A percentile compares a stretch with the other conserved stretches of the same genome.
Evolutionary conservation across 2,888 invertebrate genomes (phyloP).

Genomic region (Folsomia candida): DNA sequence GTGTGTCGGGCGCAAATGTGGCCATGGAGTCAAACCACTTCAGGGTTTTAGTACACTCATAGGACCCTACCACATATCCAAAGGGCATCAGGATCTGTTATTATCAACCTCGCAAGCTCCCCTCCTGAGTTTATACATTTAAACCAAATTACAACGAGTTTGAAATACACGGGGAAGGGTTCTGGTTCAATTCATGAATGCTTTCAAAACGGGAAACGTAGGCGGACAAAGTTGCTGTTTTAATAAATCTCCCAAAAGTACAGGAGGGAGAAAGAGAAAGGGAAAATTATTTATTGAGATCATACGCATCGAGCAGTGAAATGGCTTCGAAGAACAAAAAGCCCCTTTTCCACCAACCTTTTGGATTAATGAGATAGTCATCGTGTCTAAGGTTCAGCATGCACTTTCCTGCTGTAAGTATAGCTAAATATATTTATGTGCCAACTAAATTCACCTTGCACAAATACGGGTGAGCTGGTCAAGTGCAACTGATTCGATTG

Average conservation of each 20-base stretch:
- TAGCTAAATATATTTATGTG: neutral
- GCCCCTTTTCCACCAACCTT: constrained; percentile 4
- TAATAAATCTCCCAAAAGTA: constrained; percentile 43
- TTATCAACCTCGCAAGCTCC: too few species aligned
- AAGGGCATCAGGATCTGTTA: too few species aligned
- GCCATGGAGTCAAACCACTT: too few species aligned
- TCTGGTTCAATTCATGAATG: too few species aligned
- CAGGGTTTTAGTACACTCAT: too few species aligned
- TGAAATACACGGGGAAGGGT: too few species aligned
- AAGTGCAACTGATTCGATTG: neutral
- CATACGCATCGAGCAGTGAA: constrained; percentile 33
- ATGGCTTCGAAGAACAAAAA: constrained; percentile 15
- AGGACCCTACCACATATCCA: too few species aligned
- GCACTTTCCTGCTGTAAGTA: neutral
- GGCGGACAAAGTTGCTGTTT: constrained; percentile 18
- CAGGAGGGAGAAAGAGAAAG: constrained; percentile 24
- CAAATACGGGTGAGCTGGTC: neutral
- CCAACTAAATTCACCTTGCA: neutral
- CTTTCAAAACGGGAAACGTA: neutral
- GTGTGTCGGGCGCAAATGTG: too few species aligned
- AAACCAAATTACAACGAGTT: neutral
- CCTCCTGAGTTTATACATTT: neutral
- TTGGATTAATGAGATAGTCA: constrained; percentile 36
- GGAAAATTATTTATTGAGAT: constrained; percentile 43
- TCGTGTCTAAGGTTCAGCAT: constrained; percentile 5